Evolutionary conservation across 2,888 invertebrate genomes (phyloP), one percentile per base, ranked within the genome.

Genomic region (Oasisia sp.): DNA sequence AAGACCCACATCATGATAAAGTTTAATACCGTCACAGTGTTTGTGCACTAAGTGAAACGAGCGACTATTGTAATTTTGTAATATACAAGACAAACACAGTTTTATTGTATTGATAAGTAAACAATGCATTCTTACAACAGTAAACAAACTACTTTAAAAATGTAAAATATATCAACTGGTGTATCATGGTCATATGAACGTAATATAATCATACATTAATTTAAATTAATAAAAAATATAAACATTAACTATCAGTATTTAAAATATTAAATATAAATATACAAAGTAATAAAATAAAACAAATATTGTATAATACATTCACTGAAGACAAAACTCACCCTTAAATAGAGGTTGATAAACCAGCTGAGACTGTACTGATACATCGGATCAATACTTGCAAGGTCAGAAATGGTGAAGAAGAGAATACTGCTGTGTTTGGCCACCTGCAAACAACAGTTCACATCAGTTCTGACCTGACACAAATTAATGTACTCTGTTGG

Each of bases 341-440:
- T 96, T 94, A 98, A 97, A 96, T 98, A 99, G 2, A 99, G 97
- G 96, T 98, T 98, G 94, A 99, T 97, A 96, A 99, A 99, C 99
- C 99, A 99, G 95, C 98, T 97, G 92, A 99, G 97, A 0, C 99
- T 99, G 95, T 98, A 99, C 96, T 99, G 99, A 96, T 99, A 99
- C 98, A 99, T 99, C 0, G 98, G 98, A 95, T 99, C 98, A 93
- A 99, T 98, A 95, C 98, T 98, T 0, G 98, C 97, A 95, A 99
- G 96, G 95, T 99, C 98, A 0, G 98, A 98, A 93, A 99, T 98
- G 95, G 98, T 98, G 97, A 99, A 99, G 97, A 99, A 99, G 91
- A 99, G 97, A 92, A 98, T 97, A 0, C 96, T 96, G 92, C 96
- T 95, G 94, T 96, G 96, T 91, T 95, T 95, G 12, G 96, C 96